Evolutionary conservation across 2,797 vertebrate species (phyloP).

Genomic region (Heteromormyrus szaboi): DNA sequence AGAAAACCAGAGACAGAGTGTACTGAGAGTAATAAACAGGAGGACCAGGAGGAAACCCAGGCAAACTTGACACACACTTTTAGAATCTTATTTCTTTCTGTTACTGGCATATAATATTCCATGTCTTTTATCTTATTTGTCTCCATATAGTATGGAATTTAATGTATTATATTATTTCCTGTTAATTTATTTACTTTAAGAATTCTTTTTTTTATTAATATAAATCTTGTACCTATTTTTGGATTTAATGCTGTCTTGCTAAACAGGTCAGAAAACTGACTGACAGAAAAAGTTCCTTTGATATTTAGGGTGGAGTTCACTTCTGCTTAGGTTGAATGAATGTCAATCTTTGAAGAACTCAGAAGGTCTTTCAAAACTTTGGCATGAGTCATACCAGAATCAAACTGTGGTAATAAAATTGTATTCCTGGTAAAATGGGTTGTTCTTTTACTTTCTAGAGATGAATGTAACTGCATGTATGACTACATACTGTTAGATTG

Average conservation of each 20-base stretch:
- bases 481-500: neutral
- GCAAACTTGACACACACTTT: neutral
- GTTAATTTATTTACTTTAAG: neutral
- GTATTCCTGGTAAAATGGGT: neutral
- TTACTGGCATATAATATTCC: neutral
- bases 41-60: neutral
- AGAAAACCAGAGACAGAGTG: neutral
- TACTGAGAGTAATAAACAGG: neutral
- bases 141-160: neutral
- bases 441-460: neutral
- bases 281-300: neutral
- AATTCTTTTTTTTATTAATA: neutral
- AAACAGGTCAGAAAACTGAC: neutral
- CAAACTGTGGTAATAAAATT: neutral
- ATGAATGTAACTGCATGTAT: neutral
- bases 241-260: neutral
- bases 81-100: neutral
- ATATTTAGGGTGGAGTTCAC: neutral
- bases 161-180: neutral
- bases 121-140: neutral
- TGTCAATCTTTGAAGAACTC: neutral
- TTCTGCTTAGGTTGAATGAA: neutral
- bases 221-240: neutral
- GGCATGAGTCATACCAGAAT: neutral
- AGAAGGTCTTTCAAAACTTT: neutral